A percentile compares a stretch with the other conserved stretches of the same genome.
Evolutionary conservation across 2,888 invertebrate genomes (phyloP).

Genomic region (Ametastegia equiseti): DNA sequence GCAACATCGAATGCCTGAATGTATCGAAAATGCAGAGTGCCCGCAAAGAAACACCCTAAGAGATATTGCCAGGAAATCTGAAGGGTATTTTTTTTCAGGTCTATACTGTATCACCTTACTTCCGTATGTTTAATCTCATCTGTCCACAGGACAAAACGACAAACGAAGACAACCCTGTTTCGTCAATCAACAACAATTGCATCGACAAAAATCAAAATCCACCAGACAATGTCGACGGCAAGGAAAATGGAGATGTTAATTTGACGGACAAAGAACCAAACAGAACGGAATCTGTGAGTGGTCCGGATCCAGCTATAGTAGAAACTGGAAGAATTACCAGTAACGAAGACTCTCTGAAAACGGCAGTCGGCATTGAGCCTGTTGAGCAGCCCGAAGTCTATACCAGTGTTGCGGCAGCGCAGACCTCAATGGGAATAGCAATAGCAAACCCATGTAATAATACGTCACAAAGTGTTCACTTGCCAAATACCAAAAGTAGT

Average conservation of each 20-base stretch:
- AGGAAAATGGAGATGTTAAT: conserved; percentile 13
- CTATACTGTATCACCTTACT: conserved; percentile 56
- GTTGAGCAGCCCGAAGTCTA: neutral
- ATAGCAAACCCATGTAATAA: neutral
- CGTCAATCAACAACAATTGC: conserved; percentile 67
- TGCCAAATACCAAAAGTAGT: neutral
- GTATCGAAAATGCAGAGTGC: neutral
- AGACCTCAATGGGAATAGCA: neutral
- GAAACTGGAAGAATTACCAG: neutral
- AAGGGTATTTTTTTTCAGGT: neutral
- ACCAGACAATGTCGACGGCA: conserved; percentile 53
- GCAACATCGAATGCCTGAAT: neutral
- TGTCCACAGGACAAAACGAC: conserved; percentile 64
- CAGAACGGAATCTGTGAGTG: neutral
- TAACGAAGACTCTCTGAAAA: neutral
- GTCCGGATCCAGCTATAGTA: neutral
- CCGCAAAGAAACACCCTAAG: neutral
- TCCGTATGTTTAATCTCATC: conserved; percentile 63
- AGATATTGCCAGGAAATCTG: neutral
- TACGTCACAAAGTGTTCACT: neutral
- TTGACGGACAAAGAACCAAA: neutral
- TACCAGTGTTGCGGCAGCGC: neutral
- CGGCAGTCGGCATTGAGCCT: neutral
- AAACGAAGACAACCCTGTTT: conserved; percentile 64
- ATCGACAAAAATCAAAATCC: conserved; percentile 70